Base-by-base conservation (phyloP, 92 coral and sea anemone genomes). In the Heteractis magnifica region DNA sequence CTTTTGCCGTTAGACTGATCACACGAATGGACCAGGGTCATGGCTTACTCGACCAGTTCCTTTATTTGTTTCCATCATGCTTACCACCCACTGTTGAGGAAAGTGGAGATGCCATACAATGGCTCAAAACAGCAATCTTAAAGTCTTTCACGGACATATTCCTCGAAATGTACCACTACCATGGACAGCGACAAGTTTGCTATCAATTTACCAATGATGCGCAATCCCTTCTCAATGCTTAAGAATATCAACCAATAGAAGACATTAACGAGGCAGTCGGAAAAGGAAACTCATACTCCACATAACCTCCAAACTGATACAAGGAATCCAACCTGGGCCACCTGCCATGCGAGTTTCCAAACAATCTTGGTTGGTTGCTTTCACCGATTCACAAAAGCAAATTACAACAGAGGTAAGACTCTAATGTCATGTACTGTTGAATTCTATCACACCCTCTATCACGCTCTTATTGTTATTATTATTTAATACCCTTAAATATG, bases 1-100 rank as follows among this genome's bases (percentile, higher is more conserved):
- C 83, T 4, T 85, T 77, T 85, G 91, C 90, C 92, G 8, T n/a
- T n/a, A 10, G 84, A 51, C 82, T 88, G 51, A 82, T 82, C 49
- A 21, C 85, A 41, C 68, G 90, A 74, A 82, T 91, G 83, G 90
- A 88, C 80, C 90, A 88, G 71, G 92, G 92, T 4, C 92, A 85
- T 52, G 91, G 91, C 72, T 56, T 91, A 59, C 87, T 88, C 6
- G 87, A 88, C 84, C 58, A 85, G 49, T 85, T 91, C 72, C 3
- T 88, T 49, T 77, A 88, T 26, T 11, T 86, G 68, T 82, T 85
- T 65, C 94, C 90, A 1, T 73, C 82, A 11, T 88, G 86, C 62
- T 86, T 82, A 11, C 81, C 88, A 20, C 94, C 88, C 48, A 52
- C 88, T 21, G 60, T 86, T 15, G 34, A 81, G 56, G 88, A 88